These are phyloP conservation scores for Pristionchus japonicus DNA, from an alignment of 2,888 invertebrate genomes.

Conservation along the genomic window DNA sequence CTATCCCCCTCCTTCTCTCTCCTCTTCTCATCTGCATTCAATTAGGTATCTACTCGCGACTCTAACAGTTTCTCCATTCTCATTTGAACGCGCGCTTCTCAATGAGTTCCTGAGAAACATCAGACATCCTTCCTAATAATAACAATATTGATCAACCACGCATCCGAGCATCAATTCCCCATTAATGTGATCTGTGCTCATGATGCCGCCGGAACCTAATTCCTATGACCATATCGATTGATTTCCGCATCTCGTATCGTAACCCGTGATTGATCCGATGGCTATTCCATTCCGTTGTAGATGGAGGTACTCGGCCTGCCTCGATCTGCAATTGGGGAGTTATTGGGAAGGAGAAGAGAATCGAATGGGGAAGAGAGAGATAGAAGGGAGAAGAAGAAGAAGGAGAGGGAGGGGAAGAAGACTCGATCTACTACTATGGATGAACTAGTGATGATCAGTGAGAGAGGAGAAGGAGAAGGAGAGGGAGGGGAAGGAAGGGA, in stretches of 20 bases:
- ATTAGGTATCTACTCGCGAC: neutral
- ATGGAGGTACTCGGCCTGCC: constrained; percentile 21
- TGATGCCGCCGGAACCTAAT: too few relatives aligned
- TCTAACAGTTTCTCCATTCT: neutral
- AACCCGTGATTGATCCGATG: neutral
- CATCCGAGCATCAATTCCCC: too few relatives aligned
- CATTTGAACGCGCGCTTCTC: neutral
- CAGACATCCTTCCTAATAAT: neutral
- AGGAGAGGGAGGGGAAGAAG: neutral
- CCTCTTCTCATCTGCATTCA: constrained; percentile 3
- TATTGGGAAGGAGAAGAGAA: neutral
- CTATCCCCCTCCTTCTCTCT: neutral
- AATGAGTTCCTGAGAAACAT: neutral
- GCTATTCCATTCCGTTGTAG: neutral
- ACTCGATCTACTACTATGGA: constrained; percentile 29
- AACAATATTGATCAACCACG: too few relatives aligned
- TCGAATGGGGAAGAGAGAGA: neutral
- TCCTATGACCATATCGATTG: neutral
- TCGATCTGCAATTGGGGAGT: constrained; percentile 16
- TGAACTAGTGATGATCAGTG: constrained; percentile 16
- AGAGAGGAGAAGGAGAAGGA: constrained; percentile 5
- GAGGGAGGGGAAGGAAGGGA: neutral
- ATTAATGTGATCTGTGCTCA: too few relatives aligned
- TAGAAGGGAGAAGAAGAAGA: neutral
- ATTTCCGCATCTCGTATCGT: neutral